Evolutionary conservation across 2,888 invertebrate genomes (phyloP), one percentile per base, ranked within the genome.

Genomic region (Dynastes maya): DNA sequence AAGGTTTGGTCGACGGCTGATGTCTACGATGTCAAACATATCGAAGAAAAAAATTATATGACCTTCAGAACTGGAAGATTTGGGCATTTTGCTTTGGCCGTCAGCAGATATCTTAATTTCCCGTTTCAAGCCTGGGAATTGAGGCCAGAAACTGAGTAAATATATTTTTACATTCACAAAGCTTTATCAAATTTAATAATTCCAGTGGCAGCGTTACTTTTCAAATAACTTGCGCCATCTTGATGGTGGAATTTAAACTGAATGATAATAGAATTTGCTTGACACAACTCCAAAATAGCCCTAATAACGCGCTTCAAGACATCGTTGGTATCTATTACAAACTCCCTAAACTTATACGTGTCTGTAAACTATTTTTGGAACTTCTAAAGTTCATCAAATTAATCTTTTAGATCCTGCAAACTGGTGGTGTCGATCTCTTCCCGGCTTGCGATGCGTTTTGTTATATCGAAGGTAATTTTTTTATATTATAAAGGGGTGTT

Each of bases 111-210:
- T 87, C 91, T 93, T 78, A 96, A 96, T 86, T 89, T 96, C 85
- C 97, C 97, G 0, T 96, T 93, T 86, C 97, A 97, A 87, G 94
- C 94, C 0, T 97, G 96, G 82, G 96, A 97, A 83, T 84, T 96
- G 6, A 93, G 92, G 82, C 96, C 96, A 0, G 92, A 93, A 84
- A 89, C 90, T 0, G 89, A 90, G 93, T 90, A 88, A 88, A 88
- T 83, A 32, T 45, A 9, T 9, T 45, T 8, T 45, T 11, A 45
- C 11, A 11, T 45, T 45, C 8, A 8, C 8, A 8, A 45, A 0
- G 11, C 8, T 9, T 45, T 8, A 11, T 9, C 8, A 8, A 2
- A 45, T 45, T 45, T 45, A 45, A 45, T 45, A 45, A 74, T 86
- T 86, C 76, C 79, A 92, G 92, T 8, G 90, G 89, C 79, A 91